These are phyloP conservation scores for Parnassius smintheus DNA, from an alignment of 2,888 invertebrate genomes.

Conservation along the genomic window DNA sequence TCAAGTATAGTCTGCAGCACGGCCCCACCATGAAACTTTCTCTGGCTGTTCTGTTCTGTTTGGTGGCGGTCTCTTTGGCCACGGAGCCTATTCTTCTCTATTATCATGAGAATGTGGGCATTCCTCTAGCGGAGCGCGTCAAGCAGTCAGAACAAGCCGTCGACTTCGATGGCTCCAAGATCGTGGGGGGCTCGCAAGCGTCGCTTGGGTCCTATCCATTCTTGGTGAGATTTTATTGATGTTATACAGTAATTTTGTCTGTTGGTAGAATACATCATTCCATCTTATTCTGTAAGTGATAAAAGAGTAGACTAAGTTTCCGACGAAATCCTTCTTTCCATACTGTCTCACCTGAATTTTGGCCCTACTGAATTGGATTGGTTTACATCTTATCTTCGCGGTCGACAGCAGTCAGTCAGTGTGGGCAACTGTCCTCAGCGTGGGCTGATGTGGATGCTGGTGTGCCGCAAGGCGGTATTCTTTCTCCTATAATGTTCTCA, in stretches of 20 bases:
- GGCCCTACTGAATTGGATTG: no score
- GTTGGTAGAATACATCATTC: no score
- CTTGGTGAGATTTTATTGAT: conserved; percentile 31
- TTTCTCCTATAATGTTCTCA: no score
- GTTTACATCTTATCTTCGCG: no score
- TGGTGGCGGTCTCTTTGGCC: conserved; percentile 26
- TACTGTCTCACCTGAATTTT: no score
- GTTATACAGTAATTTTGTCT: no score
- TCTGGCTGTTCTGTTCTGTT: conserved; percentile 24
- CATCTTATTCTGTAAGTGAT: background rate
- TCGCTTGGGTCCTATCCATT: conserved; percentile 36
- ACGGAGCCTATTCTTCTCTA: conserved; percentile 33
- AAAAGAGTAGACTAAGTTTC: background rate
- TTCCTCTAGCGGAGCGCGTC: conserved; percentile 42
- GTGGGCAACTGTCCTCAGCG: no score
- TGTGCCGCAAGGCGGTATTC: no score
- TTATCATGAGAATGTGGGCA: conserved; percentile 47
- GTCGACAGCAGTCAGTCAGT: no score
- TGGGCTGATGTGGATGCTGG: no score
- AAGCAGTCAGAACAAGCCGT: conserved; percentile 34
- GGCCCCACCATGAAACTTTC: conserved; percentile 26
- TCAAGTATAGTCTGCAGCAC: background rate
- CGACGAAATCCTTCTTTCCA: no score
- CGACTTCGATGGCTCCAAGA: conserved; percentile 41
- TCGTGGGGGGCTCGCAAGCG: conserved; percentile 42